These are phyloP conservation scores for Temnopleurus reevesii DNA, from an alignment of 53 echinoderm and acorn worm species.

Conservation along the genomic window DNA sequence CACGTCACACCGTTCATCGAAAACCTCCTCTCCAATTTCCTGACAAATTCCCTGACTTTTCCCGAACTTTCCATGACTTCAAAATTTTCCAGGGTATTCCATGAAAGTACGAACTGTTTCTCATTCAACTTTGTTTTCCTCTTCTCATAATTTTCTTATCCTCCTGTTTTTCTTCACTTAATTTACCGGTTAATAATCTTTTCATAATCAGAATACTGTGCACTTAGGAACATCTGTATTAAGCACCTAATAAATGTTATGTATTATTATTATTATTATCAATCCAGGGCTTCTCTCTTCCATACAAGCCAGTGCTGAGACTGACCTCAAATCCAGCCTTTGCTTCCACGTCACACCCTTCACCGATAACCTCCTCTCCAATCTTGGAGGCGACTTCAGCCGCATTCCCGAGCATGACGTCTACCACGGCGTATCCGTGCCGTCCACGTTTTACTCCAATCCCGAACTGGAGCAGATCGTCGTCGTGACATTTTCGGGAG, in stretches of 20 bases:
- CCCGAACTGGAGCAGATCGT: slow-evolving; percentile 96
- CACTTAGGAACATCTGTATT: no score
- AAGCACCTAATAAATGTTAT: no score
- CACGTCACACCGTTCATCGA: slow-evolving; percentile 86
- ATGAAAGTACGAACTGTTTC: no score
- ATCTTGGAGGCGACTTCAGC: slow-evolving; percentile 86
- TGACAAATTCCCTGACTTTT: no score
- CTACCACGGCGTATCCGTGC: slow-evolving; percentile 63
- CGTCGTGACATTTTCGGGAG: slow-evolving; percentile 81
- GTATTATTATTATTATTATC: no score
- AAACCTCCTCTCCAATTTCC: slow-evolving; percentile 63
- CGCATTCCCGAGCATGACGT: slow-evolving; percentile 67
- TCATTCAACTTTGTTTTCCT: no score
- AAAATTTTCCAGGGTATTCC: no score
- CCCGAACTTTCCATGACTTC: no score
- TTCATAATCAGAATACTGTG: no score
- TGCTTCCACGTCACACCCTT: slow-evolving; percentile 91
- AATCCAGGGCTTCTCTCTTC: slow-evolving; percentile 82
- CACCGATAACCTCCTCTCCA: slow-evolving; percentile 73
- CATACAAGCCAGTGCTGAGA: slow-evolving; percentile 73
- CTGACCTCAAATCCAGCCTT: slow-evolving; percentile 62
- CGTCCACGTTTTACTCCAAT: slow-evolving; percentile 86
- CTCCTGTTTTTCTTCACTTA: no score
- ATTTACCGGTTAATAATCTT: no score
- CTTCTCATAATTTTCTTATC: no score